Base-by-base conservation (phyloP, 2,888 invertebrate species). In the Epirrhoe tristata region DNA sequence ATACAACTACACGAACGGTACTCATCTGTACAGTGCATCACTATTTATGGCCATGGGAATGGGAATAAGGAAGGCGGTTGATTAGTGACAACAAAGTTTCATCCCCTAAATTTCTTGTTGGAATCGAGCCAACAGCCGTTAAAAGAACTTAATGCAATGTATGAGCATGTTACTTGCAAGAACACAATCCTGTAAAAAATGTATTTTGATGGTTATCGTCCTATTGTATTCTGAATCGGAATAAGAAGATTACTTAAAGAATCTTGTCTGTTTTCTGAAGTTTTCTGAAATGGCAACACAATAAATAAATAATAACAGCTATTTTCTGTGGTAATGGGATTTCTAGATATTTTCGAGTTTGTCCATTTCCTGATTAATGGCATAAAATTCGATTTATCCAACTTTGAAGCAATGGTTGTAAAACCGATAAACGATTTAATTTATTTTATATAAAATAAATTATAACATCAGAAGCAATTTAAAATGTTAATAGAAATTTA, bases 71-170 rank as follows among this genome's bases (percentile, higher is more conserved):
- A 75, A 81, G 57, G 72, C 70, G 74, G 76, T 83, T 83, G 84
- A 89, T 85, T 85, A 87, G 85, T 83, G 82, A 80, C 80, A 82
- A 76, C 81, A 82, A 83, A 86, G 81, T 84, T 85, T 79, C 77
- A 78, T 80, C 77, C 78, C 73, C 73, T 61, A 71, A 75, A 73
- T 75, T 72, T 73, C 61, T 56, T 66, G 72, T 76, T 86, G 88
- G 86, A 79, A 67, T 39, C 58, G 48, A 43, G 85, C 86, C 88
- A 89, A 77, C 71, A 73, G 66, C 77, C 73, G 79, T 81, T 82
- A 81, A 80, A 74, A 78, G 77, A 82, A 77, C 81, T 81, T 79
- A 74, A 81, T 84, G 76, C 74, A 74, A 72, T 72, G 75, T 77
- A 79, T 74, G 75, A 77, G 79, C 75, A 76, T 79, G 74, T 75